A percentile compares a stretch with the other conserved stretches of the same genome.
phyloP scores from a whole-genome alignment of 64 coral and sea anemone species.

The Actinia equina region DNA sequence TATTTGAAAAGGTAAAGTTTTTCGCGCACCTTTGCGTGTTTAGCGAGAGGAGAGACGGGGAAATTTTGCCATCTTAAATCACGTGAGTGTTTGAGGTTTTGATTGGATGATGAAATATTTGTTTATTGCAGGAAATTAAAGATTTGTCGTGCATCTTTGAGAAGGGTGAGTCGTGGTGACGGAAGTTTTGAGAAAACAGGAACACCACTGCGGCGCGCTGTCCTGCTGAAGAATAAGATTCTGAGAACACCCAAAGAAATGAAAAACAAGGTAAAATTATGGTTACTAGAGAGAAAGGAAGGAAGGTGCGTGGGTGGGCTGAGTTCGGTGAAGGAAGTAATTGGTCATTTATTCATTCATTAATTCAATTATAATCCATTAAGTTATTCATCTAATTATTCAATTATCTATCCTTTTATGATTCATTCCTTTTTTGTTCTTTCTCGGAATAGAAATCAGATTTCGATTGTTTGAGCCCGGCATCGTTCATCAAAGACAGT shows the following conservation, averaged over 20 bases:
- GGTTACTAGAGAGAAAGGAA: too few relatives aligned
- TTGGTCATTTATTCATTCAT: neutral
- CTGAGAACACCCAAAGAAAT: conserved; percentile 25
- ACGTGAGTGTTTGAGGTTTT: neutral
- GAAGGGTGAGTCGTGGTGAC: conserved; percentile 48
- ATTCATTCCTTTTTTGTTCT: neutral
- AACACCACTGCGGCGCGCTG: conserved; percentile 44
- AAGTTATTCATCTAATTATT: too few relatives aligned
- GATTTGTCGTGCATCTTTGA: conserved; percentile 59
- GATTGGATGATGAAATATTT: neutral
- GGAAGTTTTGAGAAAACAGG: conserved; percentile 29
- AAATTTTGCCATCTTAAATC: neutral
- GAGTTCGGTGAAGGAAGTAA: neutral
- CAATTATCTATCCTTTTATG: too few relatives aligned
- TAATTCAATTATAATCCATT: too few relatives aligned
- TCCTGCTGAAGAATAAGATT: conserved; percentile 30
- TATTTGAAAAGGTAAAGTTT: too few relatives aligned
- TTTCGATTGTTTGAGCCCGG: conserved; percentile 52
- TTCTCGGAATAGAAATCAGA: conserved; percentile 33
- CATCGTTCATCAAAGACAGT: conserved; percentile 73
- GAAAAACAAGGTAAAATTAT: conserved; percentile 3
- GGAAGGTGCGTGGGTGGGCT: neutral
- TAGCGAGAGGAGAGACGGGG: too few relatives aligned
- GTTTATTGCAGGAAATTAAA: conserved; percentile 46
- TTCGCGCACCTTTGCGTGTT: too few relatives aligned